Evolutionary conservation across 2,888 invertebrate genomes (phyloP).

Genomic region (Pristionchus exspectatus): DNA sequence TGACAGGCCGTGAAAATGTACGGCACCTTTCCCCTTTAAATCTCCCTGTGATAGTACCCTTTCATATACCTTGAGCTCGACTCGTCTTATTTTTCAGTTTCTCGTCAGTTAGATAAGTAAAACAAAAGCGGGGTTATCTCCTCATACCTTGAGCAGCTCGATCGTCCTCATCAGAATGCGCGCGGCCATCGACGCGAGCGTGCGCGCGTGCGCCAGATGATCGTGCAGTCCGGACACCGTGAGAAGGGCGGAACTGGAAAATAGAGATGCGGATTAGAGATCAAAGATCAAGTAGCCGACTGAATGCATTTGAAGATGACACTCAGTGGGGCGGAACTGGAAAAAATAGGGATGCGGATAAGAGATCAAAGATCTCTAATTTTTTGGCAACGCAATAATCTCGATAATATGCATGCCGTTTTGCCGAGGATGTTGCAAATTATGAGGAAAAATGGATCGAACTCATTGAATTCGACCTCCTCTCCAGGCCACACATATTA

Average conservation of each 20-base stretch:
- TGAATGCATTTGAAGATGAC: too few species aligned
- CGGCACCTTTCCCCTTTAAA: neutral
- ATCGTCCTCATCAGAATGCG: slow-evolving; percentile 48
- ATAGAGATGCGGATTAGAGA: neutral
- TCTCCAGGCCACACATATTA: neutral
- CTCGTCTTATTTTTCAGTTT: too few species aligned
- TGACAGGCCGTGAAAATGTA: too few species aligned
- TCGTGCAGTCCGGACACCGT: slow-evolving; percentile 92
- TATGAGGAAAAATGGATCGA: neutral
- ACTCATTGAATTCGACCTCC: neutral
- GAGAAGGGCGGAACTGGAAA: slow-evolving; percentile 87
- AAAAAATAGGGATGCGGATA: too few species aligned
- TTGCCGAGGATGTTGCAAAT: too few species aligned
- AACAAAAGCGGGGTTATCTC: too few species aligned
- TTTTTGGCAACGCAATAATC: too few species aligned
- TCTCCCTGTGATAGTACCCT: neutral
- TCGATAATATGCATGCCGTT: too few species aligned
- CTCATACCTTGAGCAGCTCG: slow-evolving; percentile 47
- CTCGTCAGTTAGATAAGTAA: too few species aligned
- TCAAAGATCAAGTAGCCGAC: slow-evolving; percentile 20
- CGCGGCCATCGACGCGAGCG: slow-evolving; percentile 83
- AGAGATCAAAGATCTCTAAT: slow-evolving; percentile 65
- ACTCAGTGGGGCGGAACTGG: too few species aligned
- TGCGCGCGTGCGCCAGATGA: slow-evolving; percentile 89
- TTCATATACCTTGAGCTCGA: too few species aligned